A percentile compares a stretch with the other conserved stretches of the same genome.
phyloP scores from a whole-genome alignment of 2,888 invertebrate genomes.

The Erpobdella octoculata region DNA sequence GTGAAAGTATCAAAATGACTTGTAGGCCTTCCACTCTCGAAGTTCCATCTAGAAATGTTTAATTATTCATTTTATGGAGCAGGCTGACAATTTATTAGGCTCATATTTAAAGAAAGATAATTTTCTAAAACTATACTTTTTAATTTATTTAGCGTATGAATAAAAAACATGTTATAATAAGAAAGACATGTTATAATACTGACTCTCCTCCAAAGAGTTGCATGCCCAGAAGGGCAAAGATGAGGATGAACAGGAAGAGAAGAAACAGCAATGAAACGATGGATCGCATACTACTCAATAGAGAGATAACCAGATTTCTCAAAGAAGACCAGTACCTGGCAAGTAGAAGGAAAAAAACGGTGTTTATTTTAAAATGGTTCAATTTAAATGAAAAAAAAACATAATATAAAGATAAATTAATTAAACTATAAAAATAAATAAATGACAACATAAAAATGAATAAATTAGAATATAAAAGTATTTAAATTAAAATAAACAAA shows the following conservation, averaged over 20 bases:
- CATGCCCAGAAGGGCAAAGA: conserved; percentile 97
- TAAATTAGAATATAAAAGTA: no score
- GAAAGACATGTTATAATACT: no score
- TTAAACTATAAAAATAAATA: no score
- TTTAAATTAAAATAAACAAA: no score
- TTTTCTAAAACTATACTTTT: no score
- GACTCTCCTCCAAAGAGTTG: conserved; percentile 92
- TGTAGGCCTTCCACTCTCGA: conserved; percentile 73
- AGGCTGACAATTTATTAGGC: background rate
- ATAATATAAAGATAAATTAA: background rate
- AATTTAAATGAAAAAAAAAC: background rate
- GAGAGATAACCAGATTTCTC: conserved; percentile 92
- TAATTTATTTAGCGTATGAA: no score
- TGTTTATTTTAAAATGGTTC: background rate
- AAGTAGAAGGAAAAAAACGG: no score
- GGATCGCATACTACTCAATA: conserved; percentile 97
- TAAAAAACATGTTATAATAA: no score
- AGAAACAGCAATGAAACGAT: conserved; percentile 97
- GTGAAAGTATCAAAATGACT: conserved; percentile 99
- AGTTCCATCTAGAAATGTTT: conserved; percentile 54
- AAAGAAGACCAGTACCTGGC: conserved; percentile 93
- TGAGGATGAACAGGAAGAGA: conserved; percentile 97
- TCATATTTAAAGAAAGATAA: background rate
- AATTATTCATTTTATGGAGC: background rate
- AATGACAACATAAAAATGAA: no score